Conservation (phyloP, 2,113 vertebrate species). For the Vulpes vulpes region DNA sequence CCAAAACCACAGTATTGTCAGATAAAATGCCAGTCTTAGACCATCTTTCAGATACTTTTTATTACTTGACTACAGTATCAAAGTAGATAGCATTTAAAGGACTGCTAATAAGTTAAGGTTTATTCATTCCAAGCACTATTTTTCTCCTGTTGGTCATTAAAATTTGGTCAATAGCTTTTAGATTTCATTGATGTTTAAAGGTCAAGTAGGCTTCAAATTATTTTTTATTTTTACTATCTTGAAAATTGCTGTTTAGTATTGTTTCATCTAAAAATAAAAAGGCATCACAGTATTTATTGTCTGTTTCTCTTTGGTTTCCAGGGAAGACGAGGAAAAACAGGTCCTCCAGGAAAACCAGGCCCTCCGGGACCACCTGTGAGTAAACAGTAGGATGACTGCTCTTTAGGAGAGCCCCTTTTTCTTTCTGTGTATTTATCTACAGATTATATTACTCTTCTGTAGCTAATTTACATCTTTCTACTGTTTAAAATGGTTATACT, state of each 20-base stretch:
- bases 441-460: background rate
- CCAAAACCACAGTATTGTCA: background rate
- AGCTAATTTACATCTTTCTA: background rate
- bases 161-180: background rate
- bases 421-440: background rate
- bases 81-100: background rate
- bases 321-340: slow-evolving; percentile 91
- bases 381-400: slow-evolving; percentile 43
- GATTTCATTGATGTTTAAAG: background rate
- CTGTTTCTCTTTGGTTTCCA: slow-evolving; percentile 80
- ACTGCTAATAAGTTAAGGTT: slow-evolving; percentile 26
- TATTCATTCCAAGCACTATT: background rate
- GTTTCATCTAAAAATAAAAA: slow-evolving; percentile 61
- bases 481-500: background rate
- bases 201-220: background rate
- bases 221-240: slow-evolving; percentile 36
- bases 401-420: background rate
- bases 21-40: slow-evolving; percentile 50
- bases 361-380: slow-evolving; percentile 91
- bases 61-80: background rate
- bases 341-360: slow-evolving; percentile 88
- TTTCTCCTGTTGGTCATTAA: slow-evolving; percentile 48
- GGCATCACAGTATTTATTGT: slow-evolving; percentile 26
- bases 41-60: slow-evolving; percentile 27
- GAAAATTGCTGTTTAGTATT: slow-evolving; percentile 35